Conservation (phyloP, 1,140 invertebrate species). For the Lutraria rhynchaena region DNA sequence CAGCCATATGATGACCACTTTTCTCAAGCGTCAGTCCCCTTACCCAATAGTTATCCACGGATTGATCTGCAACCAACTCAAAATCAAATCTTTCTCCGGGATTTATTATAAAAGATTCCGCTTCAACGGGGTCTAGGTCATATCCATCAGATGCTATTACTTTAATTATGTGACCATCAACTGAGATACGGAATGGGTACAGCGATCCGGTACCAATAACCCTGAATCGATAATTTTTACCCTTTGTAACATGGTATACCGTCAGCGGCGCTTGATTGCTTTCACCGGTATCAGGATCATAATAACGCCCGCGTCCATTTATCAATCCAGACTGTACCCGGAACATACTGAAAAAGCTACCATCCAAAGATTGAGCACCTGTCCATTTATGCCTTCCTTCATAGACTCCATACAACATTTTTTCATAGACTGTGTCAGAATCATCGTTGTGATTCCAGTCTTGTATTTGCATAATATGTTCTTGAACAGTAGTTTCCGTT, state of each 20-base stretch:
- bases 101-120: constrained; percentile 73
- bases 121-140: constrained; percentile 88
- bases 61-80: constrained; percentile 88
- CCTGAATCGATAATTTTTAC: constrained; percentile 71
- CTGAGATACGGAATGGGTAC: constrained; percentile 84
- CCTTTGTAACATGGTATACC: constrained; percentile 64
- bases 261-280: constrained; percentile 73
- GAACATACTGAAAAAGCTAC: constrained; percentile 64
- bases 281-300: constrained; percentile 47
- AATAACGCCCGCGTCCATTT: constrained; percentile 75
- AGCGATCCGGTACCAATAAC: constrained; percentile 70
- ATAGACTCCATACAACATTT: constrained; percentile 67
- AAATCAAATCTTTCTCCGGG: constrained; percentile 93
- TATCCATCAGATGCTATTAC: constrained; percentile 92
- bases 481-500: constrained; percentile 41
- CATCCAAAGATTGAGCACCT: constrained; percentile 57
- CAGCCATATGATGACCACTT: constrained; percentile 54
- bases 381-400: constrained; percentile 56
- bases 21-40: constrained; percentile 83
- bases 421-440: constrained; percentile 63
- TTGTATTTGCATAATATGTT: constrained; percentile 64
- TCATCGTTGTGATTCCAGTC: constrained; percentile 77
- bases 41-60: constrained; percentile 91
- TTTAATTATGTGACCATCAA: constrained; percentile 91
- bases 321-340: constrained; percentile 73